Evolutionary conservation across 2,797 vertebrate genomes (phyloP).

Genomic region (Lepus townsendii): DNA sequence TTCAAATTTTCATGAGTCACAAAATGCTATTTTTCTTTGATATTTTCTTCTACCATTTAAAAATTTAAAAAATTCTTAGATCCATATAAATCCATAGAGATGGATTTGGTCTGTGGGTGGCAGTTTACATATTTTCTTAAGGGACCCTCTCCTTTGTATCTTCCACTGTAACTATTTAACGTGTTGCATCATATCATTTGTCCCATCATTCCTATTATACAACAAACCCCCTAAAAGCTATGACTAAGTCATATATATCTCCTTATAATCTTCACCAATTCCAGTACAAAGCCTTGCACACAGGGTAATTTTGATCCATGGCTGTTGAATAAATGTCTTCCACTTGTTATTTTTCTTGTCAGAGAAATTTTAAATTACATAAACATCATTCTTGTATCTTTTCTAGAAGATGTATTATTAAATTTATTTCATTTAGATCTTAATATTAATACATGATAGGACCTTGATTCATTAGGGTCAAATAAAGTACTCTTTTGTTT

Average conservation of each 20-base stretch:
- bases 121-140: slow-evolving; percentile 36
- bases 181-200: slow-evolving; percentile 35
- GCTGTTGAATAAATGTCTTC: slow-evolving; percentile 23
- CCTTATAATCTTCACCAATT: neutral
- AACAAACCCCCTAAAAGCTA: slow-evolving; percentile 34
- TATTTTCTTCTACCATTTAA: neutral
- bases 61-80: slow-evolving; percentile 34
- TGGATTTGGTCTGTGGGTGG: neutral
- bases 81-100: neutral
- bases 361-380: slow-evolving; percentile 38
- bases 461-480: neutral
- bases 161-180: neutral
- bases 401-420: slow-evolving; percentile 20
- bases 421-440: slow-evolving; percentile 14
- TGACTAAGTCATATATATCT: neutral
- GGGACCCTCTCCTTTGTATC: neutral
- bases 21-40: slow-evolving; percentile 15
- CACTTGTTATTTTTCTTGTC: slow-evolving; percentile 40
- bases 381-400: slow-evolving; percentile 48
- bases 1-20: neutral
- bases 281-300: neutral
- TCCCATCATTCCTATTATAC: neutral
- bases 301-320: slow-evolving; percentile 2
- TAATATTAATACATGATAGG: neutral
- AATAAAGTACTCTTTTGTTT: slow-evolving; percentile 25